Base-by-base conservation (phyloP, 2,888 invertebrate genomes). In the Drosophila prolongata region DNA sequence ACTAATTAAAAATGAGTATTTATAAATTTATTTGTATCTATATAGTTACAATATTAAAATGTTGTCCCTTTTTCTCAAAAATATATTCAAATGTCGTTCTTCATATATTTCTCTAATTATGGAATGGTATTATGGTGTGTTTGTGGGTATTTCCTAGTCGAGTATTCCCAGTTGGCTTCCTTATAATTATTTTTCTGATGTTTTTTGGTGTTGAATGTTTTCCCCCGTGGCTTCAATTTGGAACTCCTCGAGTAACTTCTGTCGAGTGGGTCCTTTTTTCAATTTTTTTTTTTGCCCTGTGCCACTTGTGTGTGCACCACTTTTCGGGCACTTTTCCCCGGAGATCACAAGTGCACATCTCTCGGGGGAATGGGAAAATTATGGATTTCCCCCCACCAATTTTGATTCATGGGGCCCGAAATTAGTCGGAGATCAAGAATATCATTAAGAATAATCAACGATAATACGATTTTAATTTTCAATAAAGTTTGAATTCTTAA, bases 221-320 rank as follows among this genome's bases (percentile, higher is more conserved):
- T 76, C 66, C 43, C 66, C 64, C 37, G 57, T 59, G 58, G 43
- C 57, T 57, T 54, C 34, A 46, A 24, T 40, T 66, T 66, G n/a
- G 14, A 46, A 46, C 66, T 67, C 54, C 34, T 66, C 43, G 30
- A 46, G 53, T 10, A 16, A 35, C 67, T 64, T 54, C 50, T 66
- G 69, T 77, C 62, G 71, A 79, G 79, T 79, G 79, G 83, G 71
- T 47, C 46, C 46, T 47, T 47, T 46, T 46, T 47, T 16, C 9
- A 30, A n/a, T 14, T 14, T 9, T 30, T 9, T 30, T 14, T 77
- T 13, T 16, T 66, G 54, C 65, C 67, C 67, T 66, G 54, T 66
- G 67, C 52, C 69, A 70, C 69, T 70, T 70, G 76, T 72, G 65
- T 61, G 65, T 65, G 68, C 65, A 68, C 79, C 79, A 59, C 62